Base-by-base conservation (phyloP, 2,113 vertebrate species). In the Ramphastos sulfuratus region DNA sequence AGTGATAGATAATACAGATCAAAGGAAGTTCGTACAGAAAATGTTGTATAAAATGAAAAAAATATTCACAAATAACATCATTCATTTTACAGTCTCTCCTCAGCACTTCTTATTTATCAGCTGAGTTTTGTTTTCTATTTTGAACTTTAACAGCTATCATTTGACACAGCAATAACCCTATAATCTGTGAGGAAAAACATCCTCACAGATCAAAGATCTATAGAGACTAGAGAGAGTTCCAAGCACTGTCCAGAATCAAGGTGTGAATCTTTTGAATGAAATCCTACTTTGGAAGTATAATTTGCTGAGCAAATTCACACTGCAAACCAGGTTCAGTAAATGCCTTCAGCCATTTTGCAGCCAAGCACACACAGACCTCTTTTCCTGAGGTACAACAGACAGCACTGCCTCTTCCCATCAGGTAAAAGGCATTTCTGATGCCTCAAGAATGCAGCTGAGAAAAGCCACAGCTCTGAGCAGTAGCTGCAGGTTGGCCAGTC, bases 1-100 rank as follows among this genome's bases (percentile, higher is more conserved):
- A 93, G 58, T 28, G 42, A 69, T 46, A 83, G 74, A 85, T 79
- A 94, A 90, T 91, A 95, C 25, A 95, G 87, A 92, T 83, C 82
- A 92, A 96, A 95, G 87, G 65, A 94, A 93, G 60, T 56, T 65
- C 60, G 44, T 73, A 85, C 64, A 85, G 85, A 74, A 89, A 93
- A 85, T 5, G 5, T 25, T 70, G 10, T 67, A 92, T 91, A 82
- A 91, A 91, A 94, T 82, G 50, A 85, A 91, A 86, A 86, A 77
- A 2, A 52, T 64, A 77, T 75, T 85, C 63, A 63, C 58, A 54
- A 95, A 90, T 64, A 71, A 24, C 27, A 35, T 63, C 73, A 58
- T 76, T 27, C 37, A 63, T 91, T 94, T 86, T 75, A 67, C n/a
- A 79, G 15, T 7, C 20, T 82, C 33, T 83, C 93, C 85, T 72